Evolutionary conservation across 1,140 invertebrate genomes (phyloP), one percentile per base, ranked within the genome.

Genomic region (Odontomachus brunneus): DNA sequence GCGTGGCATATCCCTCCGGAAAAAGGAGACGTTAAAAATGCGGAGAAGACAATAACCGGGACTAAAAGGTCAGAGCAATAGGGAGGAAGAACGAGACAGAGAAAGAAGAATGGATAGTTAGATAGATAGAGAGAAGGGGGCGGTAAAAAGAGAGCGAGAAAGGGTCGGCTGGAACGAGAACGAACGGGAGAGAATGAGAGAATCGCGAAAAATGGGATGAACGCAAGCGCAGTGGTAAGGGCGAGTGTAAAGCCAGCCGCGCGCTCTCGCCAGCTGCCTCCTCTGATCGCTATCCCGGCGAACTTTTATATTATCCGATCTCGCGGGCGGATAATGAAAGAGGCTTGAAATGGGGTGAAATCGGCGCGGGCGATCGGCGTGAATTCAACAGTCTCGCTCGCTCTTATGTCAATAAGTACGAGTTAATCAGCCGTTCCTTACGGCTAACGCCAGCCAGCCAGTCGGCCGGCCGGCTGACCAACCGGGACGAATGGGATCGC

Each of bases 271-370:
- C n/a, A 22, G 51, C 17, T 48, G 22, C 51, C 17, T 71, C 38
- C 38, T 48, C 24, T n/a, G 33, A 80, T 69, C 51, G 17, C 15
- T 33, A 51, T 38, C 9, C 33, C 55, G 44, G 19, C 69, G 38
- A 82, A 82, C 78, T 82, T 82, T 4, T 44, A 15, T 51, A 62
- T 82, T 82, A 82, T 74, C 78, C 78, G 44, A 62, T 62, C 15
- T 71, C 69, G 29, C 33, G 44, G 74, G 24, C 69, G 62, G 71
- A 82, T 82, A 74, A 82, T 60, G 51, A 80, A n/a, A 59, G 62
- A 17, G 55, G n/a, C 4, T n/a, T n/a, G 38, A 44, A 7, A 44
- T 44, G 9, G 9, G 9, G 38, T 44, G 38, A 44, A 11, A 44
- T 44, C 38, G 38, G 4, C 9, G 9, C 38, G 9, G 38, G 0